phyloP scores from a whole-genome alignment of 2,113 vertebrate genomes.

The Ceratotherium simum region DNA sequence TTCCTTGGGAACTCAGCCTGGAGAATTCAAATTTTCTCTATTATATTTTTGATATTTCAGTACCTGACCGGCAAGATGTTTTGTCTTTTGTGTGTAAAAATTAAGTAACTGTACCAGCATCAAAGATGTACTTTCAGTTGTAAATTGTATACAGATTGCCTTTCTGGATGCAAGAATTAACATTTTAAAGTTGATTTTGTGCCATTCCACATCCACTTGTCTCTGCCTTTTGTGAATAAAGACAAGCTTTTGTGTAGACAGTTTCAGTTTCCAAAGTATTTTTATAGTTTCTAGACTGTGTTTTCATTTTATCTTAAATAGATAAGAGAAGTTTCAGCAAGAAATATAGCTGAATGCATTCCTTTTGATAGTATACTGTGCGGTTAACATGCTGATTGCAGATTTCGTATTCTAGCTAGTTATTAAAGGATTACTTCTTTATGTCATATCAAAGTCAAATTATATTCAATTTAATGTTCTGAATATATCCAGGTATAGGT shows the following conservation, averaged over 20 bases:
- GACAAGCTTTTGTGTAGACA: not conserved
- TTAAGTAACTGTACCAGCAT: not conserved
- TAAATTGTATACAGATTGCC: not conserved
- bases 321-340: constrained; percentile 32
- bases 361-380: not conserved
- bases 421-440: constrained; percentile 32
- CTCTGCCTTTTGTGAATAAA: not conserved
- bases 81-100: constrained; percentile 36
- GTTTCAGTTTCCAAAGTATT: not conserved
- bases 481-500: not conserved
- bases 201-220: not conserved
- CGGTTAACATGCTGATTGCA: not conserved
- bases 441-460: not conserved
- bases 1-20: constrained; percentile 13
- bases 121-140: not conserved
- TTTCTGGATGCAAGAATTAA: not conserved
- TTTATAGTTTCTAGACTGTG: not conserved
- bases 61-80: constrained; percentile 6
- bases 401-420: not conserved
- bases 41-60: not conserved
- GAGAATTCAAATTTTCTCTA: not conserved
- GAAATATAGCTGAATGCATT: not conserved
- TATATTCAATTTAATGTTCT: not conserved
- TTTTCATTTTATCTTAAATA: constrained; percentile 65
- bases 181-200: constrained; percentile 20